Evolutionary conservation across 2,888 invertebrate species (phyloP).

Genomic region (Uloborus plumipes): DNA sequence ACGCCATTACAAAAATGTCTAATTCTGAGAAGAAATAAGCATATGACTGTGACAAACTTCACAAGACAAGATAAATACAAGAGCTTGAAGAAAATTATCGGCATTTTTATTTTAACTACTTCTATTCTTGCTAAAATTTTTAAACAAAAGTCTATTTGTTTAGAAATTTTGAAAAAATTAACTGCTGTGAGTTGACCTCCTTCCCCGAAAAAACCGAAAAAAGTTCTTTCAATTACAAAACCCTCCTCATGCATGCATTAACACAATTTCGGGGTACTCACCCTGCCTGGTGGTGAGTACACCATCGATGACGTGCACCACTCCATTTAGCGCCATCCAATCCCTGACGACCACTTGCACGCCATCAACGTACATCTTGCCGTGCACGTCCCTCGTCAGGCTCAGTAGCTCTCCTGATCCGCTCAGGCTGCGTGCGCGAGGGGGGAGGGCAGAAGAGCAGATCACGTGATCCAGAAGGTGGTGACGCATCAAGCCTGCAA

Average conservation of each 20-base stretch:
- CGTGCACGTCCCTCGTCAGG: constrained; percentile 74
- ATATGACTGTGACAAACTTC: no score
- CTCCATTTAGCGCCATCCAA: constrained; percentile 80
- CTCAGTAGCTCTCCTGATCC: constrained; percentile 70
- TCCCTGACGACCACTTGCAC: constrained; percentile 77
- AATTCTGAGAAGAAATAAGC: no score
- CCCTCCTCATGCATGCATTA: not conserved
- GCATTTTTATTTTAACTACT: not conserved
- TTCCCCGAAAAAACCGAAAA: no score
- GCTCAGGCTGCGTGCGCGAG: constrained; percentile 74
- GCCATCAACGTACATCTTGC: constrained; percentile 75
- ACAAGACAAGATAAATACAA: no score
- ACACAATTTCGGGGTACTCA: constrained; percentile 66
- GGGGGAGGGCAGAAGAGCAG: constrained; percentile 78
- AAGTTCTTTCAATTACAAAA: not conserved
- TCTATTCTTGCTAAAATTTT: not conserved
- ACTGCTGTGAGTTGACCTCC: no score
- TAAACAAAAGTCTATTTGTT: no score
- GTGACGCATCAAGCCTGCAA: constrained; percentile 77
- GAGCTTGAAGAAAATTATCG: no score
- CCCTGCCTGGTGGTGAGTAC: constrained; percentile 78
- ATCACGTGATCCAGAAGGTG: constrained; percentile 79
- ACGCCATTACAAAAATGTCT: no score
- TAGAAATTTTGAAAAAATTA: not conserved
- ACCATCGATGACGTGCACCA: constrained; percentile 79